Evolutionary conservation across 2,888 invertebrate species (phyloP), one percentile per base, ranked within the genome.

Genomic region (Bursaphelenchus okinawaensis): DNA sequence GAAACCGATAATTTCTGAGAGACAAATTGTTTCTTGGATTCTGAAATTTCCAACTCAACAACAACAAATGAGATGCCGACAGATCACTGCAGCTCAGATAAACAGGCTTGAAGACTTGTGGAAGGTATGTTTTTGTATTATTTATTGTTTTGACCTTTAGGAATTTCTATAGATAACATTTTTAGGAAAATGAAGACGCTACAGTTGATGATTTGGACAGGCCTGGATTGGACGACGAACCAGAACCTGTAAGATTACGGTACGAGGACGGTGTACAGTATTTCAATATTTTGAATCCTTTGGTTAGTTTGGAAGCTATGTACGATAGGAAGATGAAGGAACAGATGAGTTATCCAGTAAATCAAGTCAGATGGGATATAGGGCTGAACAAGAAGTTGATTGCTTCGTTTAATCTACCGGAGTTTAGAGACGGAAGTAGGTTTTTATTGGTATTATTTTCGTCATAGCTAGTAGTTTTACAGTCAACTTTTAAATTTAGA

Each of bases 251-350:
- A 22, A 80, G 86, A 24, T 83, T 87, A 9, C 83, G 86, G 73
- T 98, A 98, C 83, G 95, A 96, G 84, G 96, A 98, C 86, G 98
- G 96, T 9, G 96, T 94, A 84, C 96, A 98, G 83, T 99, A 99
- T 83, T 93, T 94, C 84, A 93, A 94, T 83, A 92, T 96, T 67
- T 96, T 98, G 85, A 93, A 93, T 0, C 96, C 98, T 0, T 85
- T 99, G 29, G 93, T 98, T 0, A 92, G 93, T 82, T 86, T 96
- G 50, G 98, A 99, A 85, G 96, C 98, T 0, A 96, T 98, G 80
- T 98, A 98, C 83, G 98, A 98, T 84, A 93, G 93, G 83, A 89
- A 92, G 68, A 86, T 95, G 63, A 99, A 99, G 83, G 98, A 98
- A 84, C 52, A 74, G 22, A 66, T 76, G 52, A 95, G 94, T 0